A percentile compares a stretch with the other conserved stretches of the same genome.
These are phyloP conservation scores for Odontophorus gujanensis DNA, from an alignment of 2,113 vertebrate species.

Conservation along the genomic window DNA sequence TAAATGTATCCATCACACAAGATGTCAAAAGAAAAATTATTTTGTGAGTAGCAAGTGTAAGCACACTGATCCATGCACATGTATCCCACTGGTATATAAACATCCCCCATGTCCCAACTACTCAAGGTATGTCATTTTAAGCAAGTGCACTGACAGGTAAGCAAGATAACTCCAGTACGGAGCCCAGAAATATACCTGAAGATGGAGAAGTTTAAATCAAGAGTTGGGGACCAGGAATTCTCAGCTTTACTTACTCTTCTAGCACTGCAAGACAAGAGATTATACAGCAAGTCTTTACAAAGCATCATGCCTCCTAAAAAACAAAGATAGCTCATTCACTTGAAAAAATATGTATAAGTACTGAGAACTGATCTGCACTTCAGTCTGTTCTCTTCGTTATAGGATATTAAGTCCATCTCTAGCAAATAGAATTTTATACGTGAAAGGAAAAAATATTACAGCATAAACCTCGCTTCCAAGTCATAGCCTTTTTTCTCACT, in stretches of 20 bases:
- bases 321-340: not conserved
- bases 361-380: not conserved
- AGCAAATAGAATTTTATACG: not conserved
- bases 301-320: not conserved
- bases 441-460: not conserved
- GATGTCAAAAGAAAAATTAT: not conserved
- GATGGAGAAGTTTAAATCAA: not conserved
- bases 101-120: not conserved
- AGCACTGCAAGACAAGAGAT: not conserved
- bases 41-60: not conserved
- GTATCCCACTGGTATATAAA: not conserved
- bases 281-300: not conserved
- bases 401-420: not conserved
- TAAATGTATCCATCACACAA: not conserved
- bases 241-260: not conserved
- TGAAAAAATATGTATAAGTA: not conserved
- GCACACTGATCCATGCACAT: not conserved
- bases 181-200: not conserved
- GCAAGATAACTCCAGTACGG: not conserved
- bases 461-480: not conserved
- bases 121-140: not conserved
- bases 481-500: not conserved
- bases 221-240: not conserved
- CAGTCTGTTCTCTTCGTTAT: not conserved
- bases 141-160: not conserved